Percentiles rank a stretch among this genome's conserved stretches.
These are phyloP conservation scores for Achatina immaculata DNA, from an alignment of 1,140 invertebrate genomes.

Conservation along the genomic window DNA sequence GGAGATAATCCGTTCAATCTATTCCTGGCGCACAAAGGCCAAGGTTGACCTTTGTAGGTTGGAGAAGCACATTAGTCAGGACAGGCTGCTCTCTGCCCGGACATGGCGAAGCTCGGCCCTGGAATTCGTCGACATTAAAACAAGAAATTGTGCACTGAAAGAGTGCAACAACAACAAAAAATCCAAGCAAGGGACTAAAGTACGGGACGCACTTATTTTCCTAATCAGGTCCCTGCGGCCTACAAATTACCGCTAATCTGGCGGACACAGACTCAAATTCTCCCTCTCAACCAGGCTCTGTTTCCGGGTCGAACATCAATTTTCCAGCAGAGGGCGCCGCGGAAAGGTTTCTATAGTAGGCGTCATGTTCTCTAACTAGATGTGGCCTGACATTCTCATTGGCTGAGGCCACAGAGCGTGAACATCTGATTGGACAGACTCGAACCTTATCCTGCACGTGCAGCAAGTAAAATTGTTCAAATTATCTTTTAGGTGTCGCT, in stretches of 20 bases:
- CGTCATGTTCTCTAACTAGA: slow-evolving; percentile 8
- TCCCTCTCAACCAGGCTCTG: not conserved
- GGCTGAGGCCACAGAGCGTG: not conserved
- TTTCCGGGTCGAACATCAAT: slow-evolving; percentile 4
- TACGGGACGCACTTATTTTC: not conserved
- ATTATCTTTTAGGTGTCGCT: not conserved
- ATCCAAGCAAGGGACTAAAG: not conserved
- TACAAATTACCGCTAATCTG: slow-evolving; percentile 10
- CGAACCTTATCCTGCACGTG: not conserved
- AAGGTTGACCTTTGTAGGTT: too few species aligned
- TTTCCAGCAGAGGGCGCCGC: not conserved
- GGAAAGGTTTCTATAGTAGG: slow-evolving; percentile 1
- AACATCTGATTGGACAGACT: slow-evolving; percentile 12
- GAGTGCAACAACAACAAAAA: not conserved
- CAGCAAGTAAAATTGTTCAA: not conserved
- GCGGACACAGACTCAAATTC: not conserved
- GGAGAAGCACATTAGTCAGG: too few species aligned
- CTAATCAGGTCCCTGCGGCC: slow-evolving; percentile 9
- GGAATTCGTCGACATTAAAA: not conserved
- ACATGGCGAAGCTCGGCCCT: not conserved
- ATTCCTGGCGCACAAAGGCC: too few species aligned
- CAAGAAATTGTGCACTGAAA: not conserved
- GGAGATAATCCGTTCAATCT: too few species aligned
- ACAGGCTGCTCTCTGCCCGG: not conserved
- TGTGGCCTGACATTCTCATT: slow-evolving; percentile 5